Evolutionary conservation across 1,140 invertebrate genomes (phyloP), one percentile per base, ranked within the genome.

Genomic region (Odontomachus brunneus): DNA sequence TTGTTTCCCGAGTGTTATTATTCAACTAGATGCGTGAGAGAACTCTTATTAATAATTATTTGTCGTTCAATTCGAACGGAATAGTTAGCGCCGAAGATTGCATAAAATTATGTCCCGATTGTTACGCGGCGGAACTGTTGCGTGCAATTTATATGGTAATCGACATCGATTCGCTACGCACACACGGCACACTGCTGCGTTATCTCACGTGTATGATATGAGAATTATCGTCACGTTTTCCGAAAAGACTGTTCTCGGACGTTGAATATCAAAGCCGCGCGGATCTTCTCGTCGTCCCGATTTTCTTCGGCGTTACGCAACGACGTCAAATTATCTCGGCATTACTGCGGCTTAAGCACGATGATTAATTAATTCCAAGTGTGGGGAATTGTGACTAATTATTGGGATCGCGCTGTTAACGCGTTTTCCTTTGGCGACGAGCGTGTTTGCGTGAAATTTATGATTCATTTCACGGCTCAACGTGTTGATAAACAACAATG

Each of bases 351-450:
- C 22, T 67, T 51, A 49, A 49, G 44, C 65, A 22, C 15, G 44
- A 67, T 82, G 71, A 85, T 85, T 57, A 80, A 85, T 85, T 48
- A 14, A 48, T 26, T 4, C 26, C 24, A 55, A 17, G 38, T 44
- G 29, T 11, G 22, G 53, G 24, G 63, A 66, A 71, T 60, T 48
- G 22, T 14, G n/a, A 19, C 5, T 24, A 62, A 66, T 72, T 57
- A 66, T 71, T 24, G 7, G 4, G 22, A 9, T 44, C 26, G 57
- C 59, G 29, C 22, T 9, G 22, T 24, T 60, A 17, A 81, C 22
- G 51, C 17, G 19, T 51, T 66, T 26, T 19, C 12, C 5, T 24
- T 72, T 5, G 3, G 51, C 15, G 22, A 12, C n/a, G 53, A 55
- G 51, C 60, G 57, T 0, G 12, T 24, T 38, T 29, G 22, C 22